phyloP scores from a whole-genome alignment of 2,797 vertebrate genomes.

The Fratercula arctica region DNA sequence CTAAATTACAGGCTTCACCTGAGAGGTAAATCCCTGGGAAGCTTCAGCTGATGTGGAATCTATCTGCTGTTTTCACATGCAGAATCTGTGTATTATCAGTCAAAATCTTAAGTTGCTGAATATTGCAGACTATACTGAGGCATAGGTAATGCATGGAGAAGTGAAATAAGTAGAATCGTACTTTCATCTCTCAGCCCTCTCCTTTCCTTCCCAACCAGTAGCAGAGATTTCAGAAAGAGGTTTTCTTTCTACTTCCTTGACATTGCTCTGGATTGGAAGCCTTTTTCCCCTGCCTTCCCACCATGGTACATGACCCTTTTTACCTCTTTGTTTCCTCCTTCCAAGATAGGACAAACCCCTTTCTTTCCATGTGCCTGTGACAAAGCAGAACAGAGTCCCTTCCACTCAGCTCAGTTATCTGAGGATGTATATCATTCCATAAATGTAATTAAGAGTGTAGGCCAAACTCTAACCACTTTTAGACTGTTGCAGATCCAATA shows the following conservation, averaged over 20 bases:
- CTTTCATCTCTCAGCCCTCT: neutral
- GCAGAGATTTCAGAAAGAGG: neutral
- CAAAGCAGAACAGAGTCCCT: neutral
- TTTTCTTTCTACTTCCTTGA: neutral
- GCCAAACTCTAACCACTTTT: neutral
- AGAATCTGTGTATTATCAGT: neutral
- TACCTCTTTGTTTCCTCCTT: neutral
- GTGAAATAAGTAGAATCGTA: neutral
- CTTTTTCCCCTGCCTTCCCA: neutral
- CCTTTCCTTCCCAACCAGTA: neutral
- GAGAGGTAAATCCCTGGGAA: neutral
- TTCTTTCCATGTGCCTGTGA: neutral
- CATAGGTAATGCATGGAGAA: neutral
- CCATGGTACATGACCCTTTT: neutral
- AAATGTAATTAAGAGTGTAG: neutral
- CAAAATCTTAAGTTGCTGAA: neutral
- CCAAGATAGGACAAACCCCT: neutral
- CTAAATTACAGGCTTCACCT: neutral
- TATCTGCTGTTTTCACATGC: neutral
- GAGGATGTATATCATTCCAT: neutral
- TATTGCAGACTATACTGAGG: neutral
- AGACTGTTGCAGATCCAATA: neutral
- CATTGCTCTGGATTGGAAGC: neutral
- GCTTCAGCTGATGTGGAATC: neutral
- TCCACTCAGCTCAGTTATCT: neutral